phyloP scores from a whole-genome alignment of 2,888 invertebrate species.

The Sinhomidia bicolor region DNA sequence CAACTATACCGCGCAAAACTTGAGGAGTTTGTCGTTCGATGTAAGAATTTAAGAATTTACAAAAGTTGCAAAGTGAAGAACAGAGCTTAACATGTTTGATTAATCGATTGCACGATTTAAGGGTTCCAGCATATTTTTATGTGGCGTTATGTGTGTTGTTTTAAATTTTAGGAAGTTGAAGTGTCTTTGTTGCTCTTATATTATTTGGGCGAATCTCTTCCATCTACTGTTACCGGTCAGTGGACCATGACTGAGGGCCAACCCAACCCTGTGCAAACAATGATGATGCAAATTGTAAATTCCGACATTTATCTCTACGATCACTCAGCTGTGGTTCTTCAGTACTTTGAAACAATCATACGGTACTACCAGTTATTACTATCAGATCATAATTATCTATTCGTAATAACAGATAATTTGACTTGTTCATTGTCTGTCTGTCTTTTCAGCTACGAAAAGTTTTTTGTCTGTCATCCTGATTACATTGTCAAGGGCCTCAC shows the following conservation, averaged over 20 bases:
- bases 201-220: constrained; percentile 83
- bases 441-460: constrained; percentile 83
- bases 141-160: not conserved
- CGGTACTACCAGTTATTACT: no score
- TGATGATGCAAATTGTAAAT: constrained; percentile 83
- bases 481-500: constrained; percentile 83
- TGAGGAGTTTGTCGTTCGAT: constrained; percentile 82
- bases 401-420: no score
- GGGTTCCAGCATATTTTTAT: no score
- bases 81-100: no score
- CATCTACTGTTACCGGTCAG: constrained; percentile 62
- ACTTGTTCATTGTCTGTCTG: constrained; percentile 51
- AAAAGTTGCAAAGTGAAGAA: no score
- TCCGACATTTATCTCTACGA: constrained; percentile 82
- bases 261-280: constrained; percentile 81
- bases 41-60: no score
- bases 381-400: not conserved
- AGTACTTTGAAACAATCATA: constrained; percentile 81
- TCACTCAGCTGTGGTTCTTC: constrained; percentile 83
- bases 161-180: constrained; percentile 82
- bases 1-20: constrained; percentile 82
- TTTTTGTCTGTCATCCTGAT: constrained; percentile 83
- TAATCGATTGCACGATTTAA: no score
- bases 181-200: constrained; percentile 83
- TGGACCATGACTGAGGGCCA: constrained; percentile 73